Evolutionary conservation across 2,888 invertebrate species (phyloP), one percentile per base, ranked within the genome.

Genomic region (Priocnemis perturbator): DNA sequence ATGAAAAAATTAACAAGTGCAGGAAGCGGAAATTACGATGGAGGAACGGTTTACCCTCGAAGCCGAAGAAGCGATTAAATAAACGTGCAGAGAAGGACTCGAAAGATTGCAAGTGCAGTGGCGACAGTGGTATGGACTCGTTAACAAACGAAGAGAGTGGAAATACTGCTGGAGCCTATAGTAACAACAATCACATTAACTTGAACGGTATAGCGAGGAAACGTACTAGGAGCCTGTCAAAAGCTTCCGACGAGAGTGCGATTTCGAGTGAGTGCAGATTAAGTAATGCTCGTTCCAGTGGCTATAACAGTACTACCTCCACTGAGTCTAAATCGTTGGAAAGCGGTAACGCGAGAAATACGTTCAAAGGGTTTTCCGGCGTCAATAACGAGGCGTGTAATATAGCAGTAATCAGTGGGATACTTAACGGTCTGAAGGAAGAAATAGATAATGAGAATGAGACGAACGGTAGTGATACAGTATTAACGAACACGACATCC

Each of bases 31-130:
- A 77, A 67, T 75, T 77, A 0, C 75, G 85, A 19, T 87, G 86
- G 86, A 81, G 79, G 62, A 85, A 82, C 59, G 87, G 86, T 3
- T 56, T 80, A 4, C 53, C 83, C 37, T 79, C 85, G 0, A 73
- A 66, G 11, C 9, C 62, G 19, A 76, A 56, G 37, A 79, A 50
- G 23, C 75, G 65, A 17, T 3, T n/a, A 30, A 78, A 60, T 20
- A 81, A 70, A 47, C 64, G 37, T n/a, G 52, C 67, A 1, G 73
- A 80, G 30, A 71, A 74, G 44, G 62, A 69, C 53, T 11, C 30
- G 5, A 70, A 62, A 44, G 64, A 68, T 21, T 70, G 64, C 48
- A 70, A 75, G 20, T 73, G 55, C 11, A 73, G 57, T 52, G 65
- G 64, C 4, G 77, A 81, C 44, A 83, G 76, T 60, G 64, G 67